Evolutionary conservation across 2,888 invertebrate species (phyloP), one percentile per base, ranked within the genome.

Genomic region (Junonia oenone): DNA sequence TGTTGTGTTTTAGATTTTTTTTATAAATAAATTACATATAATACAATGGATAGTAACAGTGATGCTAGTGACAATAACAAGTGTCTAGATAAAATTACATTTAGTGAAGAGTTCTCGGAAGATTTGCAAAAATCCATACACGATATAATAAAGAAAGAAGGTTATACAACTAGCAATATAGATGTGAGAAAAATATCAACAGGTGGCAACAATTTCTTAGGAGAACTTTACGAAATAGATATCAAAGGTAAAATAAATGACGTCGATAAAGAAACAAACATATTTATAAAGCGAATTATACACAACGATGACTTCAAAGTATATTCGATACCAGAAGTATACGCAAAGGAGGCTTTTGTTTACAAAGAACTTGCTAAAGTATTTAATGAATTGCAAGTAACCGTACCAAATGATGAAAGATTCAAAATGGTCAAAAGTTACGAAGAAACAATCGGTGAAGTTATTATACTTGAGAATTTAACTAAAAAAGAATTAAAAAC

Each of bases 241-340:
- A 43, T 78, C 9, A 67, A 60, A 63, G 78, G 76, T 37, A 59
- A 61, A 61, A 69, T 68, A 0, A 29, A 6, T 11, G 50, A 65
- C 0, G 69, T 61, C 0, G 22, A 62, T 0, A 68, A 67, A 51
- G 63, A 73, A 65, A 66, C 67, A 2, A 71, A 76, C 40, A 64
- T 83, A 22, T 84, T 84, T 58, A 61, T 75, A 1, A 84, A 84
- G 59, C 63, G 69, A n/a, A 73, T 73, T n/a, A 63, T 75, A 26
- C 57, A 63, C 4, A 57, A 56, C 1, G 65, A 70, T 13, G 53
- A 69, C 0, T 60, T 74, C 46, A 65, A 67, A 58, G 64, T 77
- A n/a, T 65, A 75, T 45, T 68, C 75, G 0, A 51, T 79, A 3
- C 31, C 61, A 8, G 72, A 72, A 29, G 62, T 75, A 0, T 82